These are phyloP conservation scores for Eilema sororculum DNA, from an alignment of 2,888 invertebrate genomes.

Conservation along the genomic window DNA sequence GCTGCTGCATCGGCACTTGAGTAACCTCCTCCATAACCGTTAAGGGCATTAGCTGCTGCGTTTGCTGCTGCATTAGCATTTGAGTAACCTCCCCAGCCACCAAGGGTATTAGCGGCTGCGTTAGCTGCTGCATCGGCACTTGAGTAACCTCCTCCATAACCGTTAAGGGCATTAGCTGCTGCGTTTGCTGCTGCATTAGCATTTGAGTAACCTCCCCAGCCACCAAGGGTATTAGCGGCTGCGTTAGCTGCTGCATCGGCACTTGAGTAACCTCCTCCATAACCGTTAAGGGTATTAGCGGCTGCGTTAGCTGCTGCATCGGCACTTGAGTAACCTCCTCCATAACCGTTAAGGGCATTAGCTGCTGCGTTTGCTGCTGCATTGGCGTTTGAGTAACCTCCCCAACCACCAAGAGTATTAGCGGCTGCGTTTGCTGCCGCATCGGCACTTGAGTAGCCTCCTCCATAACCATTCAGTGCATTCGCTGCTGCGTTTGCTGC, in stretches of 20 bases:
- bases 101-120: conserved; percentile 12
- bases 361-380: conserved; percentile 7
- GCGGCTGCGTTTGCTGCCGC: conserved; percentile 10
- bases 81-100: conserved; percentile 5
- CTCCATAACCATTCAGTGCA: background rate
- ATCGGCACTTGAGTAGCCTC: conserved; percentile 7
- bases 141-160: background rate
- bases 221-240: background rate
- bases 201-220: conserved; percentile 22
- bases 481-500: conserved; percentile 13
- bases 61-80: conserved; percentile 1
- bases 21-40: background rate
- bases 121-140: conserved; percentile 10
- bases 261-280: conserved; percentile 20
- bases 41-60: background rate
- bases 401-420: conserved; percentile 14
- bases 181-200: conserved; percentile 20
- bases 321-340: conserved; percentile 27
- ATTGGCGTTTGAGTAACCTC: conserved; percentile 1
- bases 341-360: background rate
- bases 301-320: conserved; percentile 19
- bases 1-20: conserved; percentile 34
- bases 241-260: conserved; percentile 37
- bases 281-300: background rate
- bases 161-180: background rate